Evolutionary conservation across 2,113 vertebrate genomes (phyloP), one percentile per base, ranked within the genome.

Genomic region (Riparia riparia): DNA sequence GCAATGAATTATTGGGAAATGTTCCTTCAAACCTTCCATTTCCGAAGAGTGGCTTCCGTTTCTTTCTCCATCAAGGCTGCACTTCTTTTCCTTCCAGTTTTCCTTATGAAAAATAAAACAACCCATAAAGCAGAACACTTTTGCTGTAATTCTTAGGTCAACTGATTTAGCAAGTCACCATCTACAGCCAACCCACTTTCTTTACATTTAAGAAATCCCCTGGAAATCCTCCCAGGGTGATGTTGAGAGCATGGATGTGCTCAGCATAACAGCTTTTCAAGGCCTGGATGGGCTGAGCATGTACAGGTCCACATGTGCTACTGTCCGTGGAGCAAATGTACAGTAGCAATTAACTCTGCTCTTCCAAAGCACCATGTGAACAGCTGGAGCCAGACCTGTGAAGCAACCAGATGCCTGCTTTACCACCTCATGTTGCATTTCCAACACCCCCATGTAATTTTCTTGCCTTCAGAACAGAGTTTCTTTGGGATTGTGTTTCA

Each of bases 301-400:
- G 39, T 58, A 8, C 49, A 58, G 26, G 12, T 44, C 18, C 49
- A 17, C 14, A 0, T 22, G 28, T 37, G 70, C 45, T 56, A 1
- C 12, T n/a, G 17, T 37, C 24, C 10, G 4, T 0, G 0, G 6
- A 1, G 2, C 0, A 1, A 41, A 45, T 8, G 13, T 37, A 37
- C 37, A 37, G 37, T 37, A 37, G 37, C 37, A 37, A 8, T 9
- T 37, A 31, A 47, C 2, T 14, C 21, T 60, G 34, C 17, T 51
- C 17, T 56, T 70, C 45, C 56, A n/a, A 41, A 74, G 34, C 45
- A 54, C 31, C 29, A 13, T 0, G 0, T 9, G 4, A 34, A 47
- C 10, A 51, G 19, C 37, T 47, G 37, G 20, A 84, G 9, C 22
- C 31, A 31, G 26, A 49, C 24, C 22, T 72, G 7, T n/a, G 20